Evolutionary conservation across 1,140 invertebrate genomes (phyloP).

Genomic region (Tyrophagus putrescentiae): DNA sequence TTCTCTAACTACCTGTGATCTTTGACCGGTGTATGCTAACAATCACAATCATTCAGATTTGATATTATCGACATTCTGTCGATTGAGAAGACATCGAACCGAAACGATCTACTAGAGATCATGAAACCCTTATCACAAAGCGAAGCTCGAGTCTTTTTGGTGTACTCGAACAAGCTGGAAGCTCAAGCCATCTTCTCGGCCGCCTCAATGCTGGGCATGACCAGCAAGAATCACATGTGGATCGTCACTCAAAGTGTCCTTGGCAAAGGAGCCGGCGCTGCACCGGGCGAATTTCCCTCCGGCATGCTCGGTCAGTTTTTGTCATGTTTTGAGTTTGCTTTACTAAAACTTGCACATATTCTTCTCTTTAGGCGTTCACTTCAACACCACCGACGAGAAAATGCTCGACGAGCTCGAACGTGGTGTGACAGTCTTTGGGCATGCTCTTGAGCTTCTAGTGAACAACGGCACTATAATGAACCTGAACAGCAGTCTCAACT

Average conservation of each 20-base stretch:
- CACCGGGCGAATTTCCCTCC: conserved; percentile 67
- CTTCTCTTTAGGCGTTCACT: conserved; percentile 58
- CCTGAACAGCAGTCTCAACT: conserved; percentile 54
- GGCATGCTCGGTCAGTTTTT: conserved; percentile 68
- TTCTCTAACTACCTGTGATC: background rate
- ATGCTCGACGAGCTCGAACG: conserved; percentile 70
- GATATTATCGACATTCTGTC: conserved; percentile 26
- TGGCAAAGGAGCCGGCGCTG: conserved; percentile 42
- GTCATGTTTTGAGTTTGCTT: background rate
- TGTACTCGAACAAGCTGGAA: conserved; percentile 76
- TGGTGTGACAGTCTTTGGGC: conserved; percentile 73
- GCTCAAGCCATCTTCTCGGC: conserved; percentile 64
- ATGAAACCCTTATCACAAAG: conserved; percentile 57
- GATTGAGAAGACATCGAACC: conserved; percentile 19
- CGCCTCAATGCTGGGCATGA: conserved; percentile 65
- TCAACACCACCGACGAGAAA: conserved; percentile 63
- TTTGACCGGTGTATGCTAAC: background rate
- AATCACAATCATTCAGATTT: conserved; percentile 20
- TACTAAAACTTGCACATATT: background rate
- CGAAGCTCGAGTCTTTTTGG: conserved; percentile 78
- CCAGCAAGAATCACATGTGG: conserved; percentile 89
- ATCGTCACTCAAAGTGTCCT: conserved; percentile 89
- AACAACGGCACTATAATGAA: conserved; percentile 48
- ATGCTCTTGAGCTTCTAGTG: conserved; percentile 70
- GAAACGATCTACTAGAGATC: conserved; percentile 19